A percentile compares a stretch with the other conserved stretches of the same genome.
Evolutionary conservation across 1,140 invertebrate species (phyloP).

Genomic region (Cryptotermes secundus): DNA sequence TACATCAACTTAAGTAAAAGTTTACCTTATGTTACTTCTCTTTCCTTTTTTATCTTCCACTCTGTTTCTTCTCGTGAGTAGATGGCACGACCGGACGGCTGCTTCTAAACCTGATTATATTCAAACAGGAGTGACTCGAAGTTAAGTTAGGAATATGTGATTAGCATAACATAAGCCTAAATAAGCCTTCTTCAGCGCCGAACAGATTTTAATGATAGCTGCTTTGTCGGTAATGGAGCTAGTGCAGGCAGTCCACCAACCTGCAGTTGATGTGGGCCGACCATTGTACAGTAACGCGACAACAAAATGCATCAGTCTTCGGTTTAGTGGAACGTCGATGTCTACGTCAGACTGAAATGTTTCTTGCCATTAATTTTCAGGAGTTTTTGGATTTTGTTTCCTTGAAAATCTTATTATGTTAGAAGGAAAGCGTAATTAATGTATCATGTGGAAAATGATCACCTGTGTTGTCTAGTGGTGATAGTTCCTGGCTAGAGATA

Average conservation of each 20-base stretch:
- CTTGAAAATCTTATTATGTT: background rate
- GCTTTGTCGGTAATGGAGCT: conserved; percentile 4
- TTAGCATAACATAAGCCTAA: conserved; percentile 17
- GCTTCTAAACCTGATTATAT: conserved; percentile 1
- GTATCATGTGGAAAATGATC: background rate
- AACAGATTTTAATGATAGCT: conserved; percentile 20
- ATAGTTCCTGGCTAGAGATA: too few relatives aligned
- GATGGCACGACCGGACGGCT: background rate
- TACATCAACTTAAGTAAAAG: conserved; percentile 10
- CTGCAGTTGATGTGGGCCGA: background rate
- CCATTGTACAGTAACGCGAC: background rate
- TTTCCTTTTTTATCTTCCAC: too few relatives aligned
- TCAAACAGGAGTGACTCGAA: conserved; percentile 6
- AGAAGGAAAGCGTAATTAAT: background rate
- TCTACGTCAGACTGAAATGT: background rate
- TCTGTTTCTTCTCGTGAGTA: background rate
- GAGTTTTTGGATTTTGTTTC: background rate
- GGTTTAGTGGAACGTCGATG: background rate
- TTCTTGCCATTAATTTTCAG: background rate
- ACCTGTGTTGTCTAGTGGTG: too few relatives aligned
- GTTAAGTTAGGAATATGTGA: conserved; percentile 15
- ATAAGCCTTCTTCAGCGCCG: conserved; percentile 14
- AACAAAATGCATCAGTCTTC: background rate
- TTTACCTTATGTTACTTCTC: background rate
- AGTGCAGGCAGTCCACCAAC: background rate